These are phyloP conservation scores for Orycteropus afer DNA, from an alignment of 2,113 vertebrate species.

Conservation along the genomic window DNA sequence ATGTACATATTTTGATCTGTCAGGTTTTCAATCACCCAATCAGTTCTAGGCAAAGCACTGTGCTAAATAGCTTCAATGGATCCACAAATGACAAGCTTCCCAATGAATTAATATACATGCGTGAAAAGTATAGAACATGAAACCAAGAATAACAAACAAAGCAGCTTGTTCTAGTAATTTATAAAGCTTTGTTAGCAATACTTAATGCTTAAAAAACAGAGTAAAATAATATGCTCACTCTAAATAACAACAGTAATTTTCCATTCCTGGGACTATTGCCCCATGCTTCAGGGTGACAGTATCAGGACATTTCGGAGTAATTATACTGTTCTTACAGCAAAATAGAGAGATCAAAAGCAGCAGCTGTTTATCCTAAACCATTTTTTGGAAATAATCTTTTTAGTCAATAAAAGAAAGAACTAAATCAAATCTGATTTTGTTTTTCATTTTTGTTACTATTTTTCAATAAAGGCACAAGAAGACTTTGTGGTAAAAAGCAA, in stretches of 20 bases:
- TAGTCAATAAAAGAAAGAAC: neutral
- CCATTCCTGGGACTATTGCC: neutral
- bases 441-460: neutral
- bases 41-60: conserved; percentile 45
- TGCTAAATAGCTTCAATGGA: neutral
- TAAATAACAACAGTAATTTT: neutral
- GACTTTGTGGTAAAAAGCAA: too few species aligned
- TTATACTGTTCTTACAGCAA: neutral
- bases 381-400: conserved; percentile 30
- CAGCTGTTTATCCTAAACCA: neutral
- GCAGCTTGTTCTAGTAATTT: conserved; percentile 18
- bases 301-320: neutral
- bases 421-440: neutral
- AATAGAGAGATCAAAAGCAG: neutral
- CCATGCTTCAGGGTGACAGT: neutral
- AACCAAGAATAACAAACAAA: neutral
- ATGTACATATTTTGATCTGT: conserved; percentile 71
- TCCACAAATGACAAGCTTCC: conserved; percentile 21
- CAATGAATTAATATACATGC: neutral
- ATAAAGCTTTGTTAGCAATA: neutral
- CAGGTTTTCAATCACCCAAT: conserved; percentile 61
- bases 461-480: neutral
- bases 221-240: neutral
- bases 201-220: neutral
- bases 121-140: neutral